A percentile compares a stretch with the other conserved stretches of the same genome.
These are phyloP conservation scores for Eilema depressum DNA, from an alignment of 2,888 invertebrate genomes.

Conservation along the genomic window DNA sequence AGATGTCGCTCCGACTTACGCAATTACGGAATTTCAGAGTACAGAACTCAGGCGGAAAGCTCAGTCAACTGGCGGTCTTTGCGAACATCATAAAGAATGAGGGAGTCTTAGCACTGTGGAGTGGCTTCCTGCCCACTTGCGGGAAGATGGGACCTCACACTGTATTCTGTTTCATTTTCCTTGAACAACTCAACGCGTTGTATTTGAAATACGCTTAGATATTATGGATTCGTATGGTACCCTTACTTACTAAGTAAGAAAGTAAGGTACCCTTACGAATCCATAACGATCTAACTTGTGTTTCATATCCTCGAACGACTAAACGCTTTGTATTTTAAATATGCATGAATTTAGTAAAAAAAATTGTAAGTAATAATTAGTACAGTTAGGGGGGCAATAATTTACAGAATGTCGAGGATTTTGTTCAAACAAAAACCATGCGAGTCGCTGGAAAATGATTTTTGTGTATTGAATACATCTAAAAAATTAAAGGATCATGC, in stretches of 20 bases:
- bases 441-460: neutral
- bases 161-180: constrained; percentile 97
- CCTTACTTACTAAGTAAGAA: too few relatives aligned
- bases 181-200: constrained; percentile 95
- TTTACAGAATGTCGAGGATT: neutral
- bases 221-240: too few relatives aligned
- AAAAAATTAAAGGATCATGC: neutral
- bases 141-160: constrained; percentile 98
- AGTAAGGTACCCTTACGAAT: too few relatives aligned
- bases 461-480: neutral
- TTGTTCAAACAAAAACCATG: neutral
- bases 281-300: too few relatives aligned
- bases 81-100: constrained; percentile 92
- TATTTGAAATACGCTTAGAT: constrained; percentile 43
- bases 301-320: constrained; percentile 98
- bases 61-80: constrained; percentile 92
- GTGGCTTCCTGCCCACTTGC: constrained; percentile 98
- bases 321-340: constrained; percentile 82
- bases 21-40: constrained; percentile 88
- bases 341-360: neutral
- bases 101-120: constrained; percentile 97
- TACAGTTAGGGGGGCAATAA: neutral
- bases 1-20: too few relatives aligned
- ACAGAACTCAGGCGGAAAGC: constrained; percentile 96
- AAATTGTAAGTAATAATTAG: neutral